phyloP scores from a whole-genome alignment of 2,888 invertebrate species.

The Thymelicus acteon region DNA sequence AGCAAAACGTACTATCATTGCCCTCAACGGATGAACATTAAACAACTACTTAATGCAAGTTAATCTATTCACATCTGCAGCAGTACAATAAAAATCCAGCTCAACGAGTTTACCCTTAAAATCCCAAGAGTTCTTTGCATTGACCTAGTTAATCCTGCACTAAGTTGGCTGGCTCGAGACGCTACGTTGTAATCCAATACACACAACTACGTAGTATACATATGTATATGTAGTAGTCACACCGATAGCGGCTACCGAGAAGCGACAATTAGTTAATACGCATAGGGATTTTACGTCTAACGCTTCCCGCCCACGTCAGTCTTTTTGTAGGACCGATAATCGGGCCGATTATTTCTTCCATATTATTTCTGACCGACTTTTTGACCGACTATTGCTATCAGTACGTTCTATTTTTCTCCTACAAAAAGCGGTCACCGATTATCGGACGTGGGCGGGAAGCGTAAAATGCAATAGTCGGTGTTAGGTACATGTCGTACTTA shows the following conservation, averaged over 20 bases:
- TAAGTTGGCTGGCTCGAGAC: constrained; percentile 31
- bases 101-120: constrained; percentile 32
- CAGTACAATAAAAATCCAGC: constrained; percentile 16
- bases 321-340: no score
- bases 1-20: background rate
- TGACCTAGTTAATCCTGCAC: constrained; percentile 35
- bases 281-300: no score
- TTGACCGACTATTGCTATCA: no score
- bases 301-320: no score
- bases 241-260: background rate
- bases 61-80: constrained; percentile 11
- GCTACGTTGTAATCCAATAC: constrained; percentile 31
- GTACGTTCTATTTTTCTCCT: no score
- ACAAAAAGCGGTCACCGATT: no score
- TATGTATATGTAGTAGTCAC: background rate
- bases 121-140: constrained; percentile 35
- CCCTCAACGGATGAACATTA: constrained; percentile 2
- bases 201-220: constrained; percentile 7
- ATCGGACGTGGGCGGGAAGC: no score
- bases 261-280: no score
- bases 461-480: no score
- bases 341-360: no score
- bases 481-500: no score
- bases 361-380: no score
- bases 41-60: background rate